phyloP scores from a whole-genome alignment of 2,113 vertebrate genomes.

The Monopterus albus region DNA sequence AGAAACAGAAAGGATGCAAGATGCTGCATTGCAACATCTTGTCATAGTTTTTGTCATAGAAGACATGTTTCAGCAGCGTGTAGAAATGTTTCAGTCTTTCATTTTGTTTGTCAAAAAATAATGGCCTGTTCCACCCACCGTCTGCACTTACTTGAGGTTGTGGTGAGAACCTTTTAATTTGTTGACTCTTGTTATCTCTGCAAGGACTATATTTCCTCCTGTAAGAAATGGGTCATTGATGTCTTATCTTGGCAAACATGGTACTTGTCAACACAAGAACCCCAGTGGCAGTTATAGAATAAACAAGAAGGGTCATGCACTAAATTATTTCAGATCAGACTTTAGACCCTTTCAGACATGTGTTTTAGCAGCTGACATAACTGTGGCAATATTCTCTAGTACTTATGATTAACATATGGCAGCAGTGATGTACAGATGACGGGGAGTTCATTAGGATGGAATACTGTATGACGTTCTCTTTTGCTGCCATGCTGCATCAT shows the following conservation, averaged over 20 bases:
- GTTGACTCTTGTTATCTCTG: constrained; percentile 56
- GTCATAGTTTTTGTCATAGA: not conserved
- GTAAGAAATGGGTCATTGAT: constrained; percentile 14
- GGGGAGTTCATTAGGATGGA: not conserved
- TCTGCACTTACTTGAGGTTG: not conserved
- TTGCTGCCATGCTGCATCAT: not conserved
- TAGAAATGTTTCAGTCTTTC: not conserved
- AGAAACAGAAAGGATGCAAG: constrained; percentile 58
- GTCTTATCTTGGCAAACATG: constrained; percentile 32
- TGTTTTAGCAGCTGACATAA: not conserved
- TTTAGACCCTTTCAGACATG: constrained; percentile 12
- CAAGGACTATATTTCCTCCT: constrained; percentile 20
- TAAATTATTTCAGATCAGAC: constrained; percentile 20
- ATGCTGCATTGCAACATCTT: constrained; percentile 63
- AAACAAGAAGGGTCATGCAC: constrained; percentile 23
- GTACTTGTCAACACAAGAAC: constrained; percentile 6
- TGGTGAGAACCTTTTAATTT: constrained; percentile 11
- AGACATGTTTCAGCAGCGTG: constrained; percentile 9
- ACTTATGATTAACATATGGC: not conserved
- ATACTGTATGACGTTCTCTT: not conserved
- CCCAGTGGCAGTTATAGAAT: constrained; percentile 17
- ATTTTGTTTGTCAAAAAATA: constrained; percentile 18
- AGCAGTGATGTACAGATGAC: not conserved
- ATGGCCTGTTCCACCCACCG: not conserved
- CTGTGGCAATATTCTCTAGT: not conserved